Evolutionary conservation across 1,140 invertebrate species (phyloP), one percentile per base, ranked within the genome.

Genomic region (Gerris buenoi): DNA sequence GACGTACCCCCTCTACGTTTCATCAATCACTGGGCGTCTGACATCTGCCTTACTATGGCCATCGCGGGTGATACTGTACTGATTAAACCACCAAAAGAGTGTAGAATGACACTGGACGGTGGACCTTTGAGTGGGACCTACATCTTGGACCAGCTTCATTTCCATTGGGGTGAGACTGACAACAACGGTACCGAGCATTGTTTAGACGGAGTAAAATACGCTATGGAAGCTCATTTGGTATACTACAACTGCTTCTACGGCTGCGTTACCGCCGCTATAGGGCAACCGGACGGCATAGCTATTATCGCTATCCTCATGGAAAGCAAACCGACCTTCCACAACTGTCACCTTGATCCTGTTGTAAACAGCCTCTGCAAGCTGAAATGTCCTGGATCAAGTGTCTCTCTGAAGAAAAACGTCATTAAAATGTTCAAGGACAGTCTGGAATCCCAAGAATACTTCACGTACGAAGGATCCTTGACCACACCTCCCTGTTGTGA

Each of bases 401-500:
- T 60, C 58, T 5, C 15, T 22, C 3, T 60, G 23, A 60, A 60
- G 58, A 60, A 60, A 60, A 60, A 60, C 23, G 58, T 60, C 22
- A 14, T 60, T 22, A 5, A 3, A 60, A 60, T 60, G 58, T 60
- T 60, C 58, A 5, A 22, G 5, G 58, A 60, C 5, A 60, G 10
- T 22, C 5, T 25, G 5, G 58, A 60, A 60, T 22, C 58, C 23
- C 58, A 60, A 25, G 58, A 60, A 22, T 92, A 89, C 77, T 89
- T 86, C 72, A 89, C 86, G 0, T 97, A 97, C 76, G 80, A 84
- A 33, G 94, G 94, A 0, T 95, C 92, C 1, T 76, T 96, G 33
- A 96, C 94, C 0, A 96, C 93, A 1, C 94, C 94, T 1, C 91
- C 92, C 0, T 96, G 93, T 73, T 84, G 83, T 10, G 93, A 96